Evolutionary conservation across 2,113 vertebrate species (phyloP).

Genomic region (Cyanoramphus novaezelandiae): DNA sequence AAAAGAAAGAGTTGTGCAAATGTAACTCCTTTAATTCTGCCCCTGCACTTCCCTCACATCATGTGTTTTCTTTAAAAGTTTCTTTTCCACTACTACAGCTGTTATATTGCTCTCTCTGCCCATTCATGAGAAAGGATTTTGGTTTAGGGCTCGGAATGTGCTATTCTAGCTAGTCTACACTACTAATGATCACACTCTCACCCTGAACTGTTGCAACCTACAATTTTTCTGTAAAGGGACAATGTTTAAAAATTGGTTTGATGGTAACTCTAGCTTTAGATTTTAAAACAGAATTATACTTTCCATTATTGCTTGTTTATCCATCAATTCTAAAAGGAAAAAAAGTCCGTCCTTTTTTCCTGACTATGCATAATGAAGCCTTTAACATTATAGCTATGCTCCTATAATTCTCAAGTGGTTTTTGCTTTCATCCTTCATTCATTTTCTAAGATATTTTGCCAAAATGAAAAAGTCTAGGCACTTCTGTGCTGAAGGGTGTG

Average conservation of each 20-base stretch:
- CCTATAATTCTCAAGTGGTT: not conserved
- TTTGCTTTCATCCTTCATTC: not conserved
- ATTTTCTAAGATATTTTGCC: not conserved
- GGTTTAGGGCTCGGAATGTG: not conserved
- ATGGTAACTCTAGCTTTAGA: not conserved
- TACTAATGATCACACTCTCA: not conserved
- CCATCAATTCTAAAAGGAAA: not conserved
- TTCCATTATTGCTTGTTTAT: not conserved
- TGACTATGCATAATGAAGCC: not conserved
- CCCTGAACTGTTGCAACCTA: not conserved
- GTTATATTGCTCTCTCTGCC: not conserved
- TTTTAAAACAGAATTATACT: not conserved
- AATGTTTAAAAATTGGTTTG: not conserved
- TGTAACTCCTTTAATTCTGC: not conserved
- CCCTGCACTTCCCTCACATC: accelerated
- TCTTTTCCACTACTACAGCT: not conserved
- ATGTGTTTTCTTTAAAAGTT: not conserved
- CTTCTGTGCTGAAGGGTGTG: not conserved
- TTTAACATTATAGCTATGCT: not conserved
- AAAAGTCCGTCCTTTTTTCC: accelerated
- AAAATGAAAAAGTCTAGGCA: not conserved
- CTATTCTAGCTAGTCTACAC: not conserved
- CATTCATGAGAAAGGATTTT: not conserved
- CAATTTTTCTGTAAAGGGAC: not conserved
- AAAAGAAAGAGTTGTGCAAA: not conserved